Evolutionary conservation across 2,113 vertebrate species (phyloP), one percentile per base, ranked within the genome.

Genomic region (Corydoras sp.): DNA sequence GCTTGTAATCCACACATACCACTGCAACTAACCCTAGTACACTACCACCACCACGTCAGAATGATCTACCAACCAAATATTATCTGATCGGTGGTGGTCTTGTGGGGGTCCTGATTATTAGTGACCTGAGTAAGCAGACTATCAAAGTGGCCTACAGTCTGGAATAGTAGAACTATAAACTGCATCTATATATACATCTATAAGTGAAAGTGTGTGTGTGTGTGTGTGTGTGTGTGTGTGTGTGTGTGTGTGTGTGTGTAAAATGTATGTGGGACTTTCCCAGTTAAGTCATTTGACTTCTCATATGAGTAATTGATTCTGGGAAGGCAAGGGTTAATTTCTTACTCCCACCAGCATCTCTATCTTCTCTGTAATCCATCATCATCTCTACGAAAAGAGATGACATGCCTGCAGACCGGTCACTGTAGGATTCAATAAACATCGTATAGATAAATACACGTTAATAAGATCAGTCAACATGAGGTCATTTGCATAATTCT

Each of bases 281-380:
- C 71, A 68, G 64, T 71, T 62, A 68, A 63, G 64, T 78, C 68
- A 75, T 58, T 73, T 74, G 11, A 64, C 35, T 80, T 72, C 15
- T 61, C 58, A 62, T 56, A 77, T 80, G 77, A 79, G 67, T 79
- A 71, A 76, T 54, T 67, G 61, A 64, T 80, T 76, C 75, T 68
- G 78, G 78, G 68, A 80, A 80, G n/a, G 60, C 63, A 80, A 80
- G 78, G 72, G 78, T 80, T 80, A 80, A 80, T 74, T 62, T 62
- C 30, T 80, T 35, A 62, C 76, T 60, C 62, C 69, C 48, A 80
- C 63, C 72, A 81, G 80, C 76, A 83, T 76, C 65, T 1, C 76
- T 53, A 32, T 32, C 82, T 77, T 72, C 76, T 82, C 73, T 74
- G 31, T 4, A 77, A 31, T 77, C 83, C 81, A 24, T 58, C 79